Evolutionary conservation across 1,140 invertebrate genomes (phyloP), one percentile per base, ranked within the genome.

Genomic region (Lerema accius): DNA sequence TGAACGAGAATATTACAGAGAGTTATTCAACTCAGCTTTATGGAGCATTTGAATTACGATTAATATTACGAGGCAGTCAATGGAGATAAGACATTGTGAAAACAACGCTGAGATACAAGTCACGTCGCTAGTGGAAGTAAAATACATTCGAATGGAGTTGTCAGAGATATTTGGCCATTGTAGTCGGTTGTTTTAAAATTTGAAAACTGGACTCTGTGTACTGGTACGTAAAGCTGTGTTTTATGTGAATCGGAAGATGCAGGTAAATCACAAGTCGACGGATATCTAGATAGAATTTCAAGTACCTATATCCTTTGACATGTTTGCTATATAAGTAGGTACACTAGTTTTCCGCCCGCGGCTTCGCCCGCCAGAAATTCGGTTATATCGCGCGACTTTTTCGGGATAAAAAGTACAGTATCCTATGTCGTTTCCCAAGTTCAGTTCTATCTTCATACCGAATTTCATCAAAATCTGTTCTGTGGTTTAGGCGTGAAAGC

Each of bases 1-100:
- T 15, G n/a, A 14, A 43, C 19, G 39, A 16, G 51, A 56, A 56
- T 56, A 26, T 43, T 40, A 39, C 39, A 40, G 51, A n/a, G 15
- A 26, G 17, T 23, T 55, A 56, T 26, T 39, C 23, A 43, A 56
- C 19, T 17, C 9, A n/a, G 39, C 39, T 43, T 15, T 26, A 43
- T 14, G 10, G 26, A 32, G 39, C 28, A 39, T 55, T 43, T 26
- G 40, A 56, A 28, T 16, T 43, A 40, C 39, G 19, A 5, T 19
- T 56, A 42, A 15, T 43, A 55, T 40, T 42, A 43, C 11, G 28
- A 14, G 40, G 40, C 14, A 26, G 9, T 43, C 51, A 43, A 55
- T 55, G 51, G 19, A 43, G 19, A 55, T 43, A 55, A 53, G 39
- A n/a, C 14, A 17, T 55, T 55, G 50, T 55, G 17, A 5, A 14